Conservation (phyloP, 1,140 invertebrate genomes). For the Drosophila tani region DNA sequence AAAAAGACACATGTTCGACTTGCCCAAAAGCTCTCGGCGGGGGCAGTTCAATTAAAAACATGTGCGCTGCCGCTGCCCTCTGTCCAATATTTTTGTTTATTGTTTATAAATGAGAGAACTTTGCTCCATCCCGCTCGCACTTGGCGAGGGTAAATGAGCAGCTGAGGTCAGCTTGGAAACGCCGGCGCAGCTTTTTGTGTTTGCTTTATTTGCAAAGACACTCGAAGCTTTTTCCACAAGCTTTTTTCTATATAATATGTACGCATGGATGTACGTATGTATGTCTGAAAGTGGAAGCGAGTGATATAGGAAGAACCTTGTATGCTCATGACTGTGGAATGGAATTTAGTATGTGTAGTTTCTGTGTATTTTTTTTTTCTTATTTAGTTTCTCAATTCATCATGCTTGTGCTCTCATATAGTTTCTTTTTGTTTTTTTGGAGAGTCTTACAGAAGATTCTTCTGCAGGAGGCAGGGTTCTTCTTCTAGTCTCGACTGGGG, state of each 20-base stretch:
- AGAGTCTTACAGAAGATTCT: constrained; percentile 32
- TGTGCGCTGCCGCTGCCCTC: constrained; percentile 56
- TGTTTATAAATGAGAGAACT: constrained; percentile 81
- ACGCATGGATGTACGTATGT: constrained; percentile 6
- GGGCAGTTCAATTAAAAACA: constrained; percentile 77
- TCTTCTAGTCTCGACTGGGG: constrained; percentile 44
- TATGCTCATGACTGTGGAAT: constrained; percentile 78
- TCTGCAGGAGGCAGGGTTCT: constrained; percentile 24
- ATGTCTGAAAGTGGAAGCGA: constrained; percentile 46
- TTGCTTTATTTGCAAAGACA: constrained; percentile 53
- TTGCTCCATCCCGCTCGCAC: constrained; percentile 24
- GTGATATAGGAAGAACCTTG: constrained; percentile 84
- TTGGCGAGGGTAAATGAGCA: constrained; percentile 22
- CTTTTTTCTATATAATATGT: constrained; percentile 33
- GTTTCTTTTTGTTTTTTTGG: constrained; percentile 9
- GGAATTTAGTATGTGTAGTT: constrained; percentile 78
- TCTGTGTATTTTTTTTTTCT: constrained; percentile 32
- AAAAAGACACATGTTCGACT: constrained; percentile 63
- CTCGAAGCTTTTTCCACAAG: constrained; percentile 59
- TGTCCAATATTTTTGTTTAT: constrained; percentile 81
- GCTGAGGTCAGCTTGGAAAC: constrained; percentile 69
- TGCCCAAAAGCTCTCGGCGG: constrained; percentile 36
- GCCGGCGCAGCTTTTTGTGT: constrained; percentile 62
- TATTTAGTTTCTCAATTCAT: constrained; percentile 32
- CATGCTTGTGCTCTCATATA: constrained; percentile 20